Percentiles rank a stretch among this genome's conserved stretches.
phyloP scores from a whole-genome alignment of 2,797 vertebrate species.

The Phoebastria nigripes region DNA sequence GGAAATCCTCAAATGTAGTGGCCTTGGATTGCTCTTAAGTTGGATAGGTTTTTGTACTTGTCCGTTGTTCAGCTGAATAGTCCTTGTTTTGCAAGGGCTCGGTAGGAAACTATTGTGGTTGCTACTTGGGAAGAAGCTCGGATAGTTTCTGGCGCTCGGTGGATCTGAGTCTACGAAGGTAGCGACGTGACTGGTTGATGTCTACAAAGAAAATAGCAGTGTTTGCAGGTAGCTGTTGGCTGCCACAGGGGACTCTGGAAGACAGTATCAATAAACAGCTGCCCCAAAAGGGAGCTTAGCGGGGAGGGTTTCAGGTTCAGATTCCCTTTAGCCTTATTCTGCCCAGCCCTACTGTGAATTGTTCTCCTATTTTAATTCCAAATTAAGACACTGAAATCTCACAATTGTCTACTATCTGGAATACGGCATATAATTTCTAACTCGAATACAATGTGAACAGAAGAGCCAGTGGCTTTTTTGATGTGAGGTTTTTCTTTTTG shows the following conservation, averaged over 20 bases:
- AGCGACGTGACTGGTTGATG: not conserved
- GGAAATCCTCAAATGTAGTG: not conserved
- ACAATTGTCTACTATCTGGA: not conserved
- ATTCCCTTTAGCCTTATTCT: not conserved
- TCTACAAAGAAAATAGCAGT: not conserved
- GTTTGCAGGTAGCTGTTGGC: not conserved
- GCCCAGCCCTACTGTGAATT: not conserved
- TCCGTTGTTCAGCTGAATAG: not conserved
- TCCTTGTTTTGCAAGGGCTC: not conserved
- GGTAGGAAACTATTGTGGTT: not conserved
- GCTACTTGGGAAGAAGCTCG: not conserved
- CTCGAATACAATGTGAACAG: not conserved
- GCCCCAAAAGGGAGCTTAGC: not conserved
- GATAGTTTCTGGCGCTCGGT: accelerated
- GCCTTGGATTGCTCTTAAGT: not conserved
- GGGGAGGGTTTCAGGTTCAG: not conserved
- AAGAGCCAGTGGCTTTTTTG: not conserved
- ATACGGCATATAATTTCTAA: not conserved
- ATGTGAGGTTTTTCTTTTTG: not conserved
- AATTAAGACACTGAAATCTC: not conserved
- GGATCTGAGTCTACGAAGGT: not conserved
- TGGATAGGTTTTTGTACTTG: not conserved
- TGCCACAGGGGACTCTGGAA: not conserved
- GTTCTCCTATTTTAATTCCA: not conserved
- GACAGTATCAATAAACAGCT: not conserved